Evolutionary conservation across 1,140 invertebrate genomes (phyloP).

Genomic region (Orussus abietinus): DNA sequence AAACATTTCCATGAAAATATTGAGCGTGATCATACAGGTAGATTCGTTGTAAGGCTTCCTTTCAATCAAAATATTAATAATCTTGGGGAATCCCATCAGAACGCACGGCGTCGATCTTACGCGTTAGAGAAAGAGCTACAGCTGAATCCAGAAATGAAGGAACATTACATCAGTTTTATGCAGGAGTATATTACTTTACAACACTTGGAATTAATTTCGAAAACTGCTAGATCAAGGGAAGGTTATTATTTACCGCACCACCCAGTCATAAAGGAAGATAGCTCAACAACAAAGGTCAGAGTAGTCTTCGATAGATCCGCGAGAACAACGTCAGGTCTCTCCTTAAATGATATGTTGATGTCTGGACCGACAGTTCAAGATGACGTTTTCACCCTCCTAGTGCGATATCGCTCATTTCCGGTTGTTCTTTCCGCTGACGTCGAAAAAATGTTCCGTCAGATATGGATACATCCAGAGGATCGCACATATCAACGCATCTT

Average conservation of each 20-base stretch:
- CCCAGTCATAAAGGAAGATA: constrained; percentile 26
- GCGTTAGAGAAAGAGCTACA: constrained; percentile 19
- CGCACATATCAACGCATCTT: no score
- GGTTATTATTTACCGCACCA: constrained; percentile 40
- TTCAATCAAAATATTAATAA: constrained; percentile 16
- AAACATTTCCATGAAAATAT: constrained; percentile 17
- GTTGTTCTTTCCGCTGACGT: no score
- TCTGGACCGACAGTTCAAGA: no score
- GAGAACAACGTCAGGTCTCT: constrained; percentile 20
- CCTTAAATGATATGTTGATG: constrained; percentile 29
- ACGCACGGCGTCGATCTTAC: constrained; percentile 18
- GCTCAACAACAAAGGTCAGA: constrained; percentile 28
- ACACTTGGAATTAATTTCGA: constrained; percentile 29
- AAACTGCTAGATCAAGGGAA: neutral
- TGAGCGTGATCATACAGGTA: constrained; percentile 16
- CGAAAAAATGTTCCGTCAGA: no score
- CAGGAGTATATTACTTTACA: constrained; percentile 31
- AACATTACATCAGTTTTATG: constrained; percentile 33
- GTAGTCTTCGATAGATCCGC: constrained; percentile 35
- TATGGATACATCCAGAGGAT: no score
- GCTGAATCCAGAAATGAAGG: constrained; percentile 10
- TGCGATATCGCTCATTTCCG: no score
- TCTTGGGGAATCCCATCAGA: constrained; percentile 23
- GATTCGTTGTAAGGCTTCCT: constrained; percentile 28
- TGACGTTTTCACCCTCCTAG: no score